phyloP scores from a whole-genome alignment of 2,113 vertebrate genomes.

The Monopterus albus region DNA sequence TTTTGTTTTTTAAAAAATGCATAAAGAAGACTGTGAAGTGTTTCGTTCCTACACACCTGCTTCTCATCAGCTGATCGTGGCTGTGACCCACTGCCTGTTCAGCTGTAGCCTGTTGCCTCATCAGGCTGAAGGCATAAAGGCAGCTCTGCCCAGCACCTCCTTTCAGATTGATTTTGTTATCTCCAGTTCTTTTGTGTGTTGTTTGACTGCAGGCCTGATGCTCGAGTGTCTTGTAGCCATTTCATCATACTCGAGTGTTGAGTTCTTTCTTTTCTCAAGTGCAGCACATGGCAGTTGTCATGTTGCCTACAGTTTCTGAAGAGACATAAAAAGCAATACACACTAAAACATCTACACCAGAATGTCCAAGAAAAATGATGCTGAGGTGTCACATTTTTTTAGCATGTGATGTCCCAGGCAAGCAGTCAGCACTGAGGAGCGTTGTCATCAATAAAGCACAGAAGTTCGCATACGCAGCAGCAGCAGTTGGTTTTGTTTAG shows the following conservation, averaged over 20 bases:
- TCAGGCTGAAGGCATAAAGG: neutral
- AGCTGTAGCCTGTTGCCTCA: slow-evolving; percentile 13
- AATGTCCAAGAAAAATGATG: neutral
- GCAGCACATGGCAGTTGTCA: too few relatives aligned
- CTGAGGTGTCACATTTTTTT: neutral
- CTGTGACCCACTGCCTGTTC: slow-evolving; percentile 10
- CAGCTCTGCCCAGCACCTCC: neutral
- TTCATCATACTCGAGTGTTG: too few relatives aligned
- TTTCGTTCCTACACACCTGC: slow-evolving; percentile 34
- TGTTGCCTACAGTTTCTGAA: neutral
- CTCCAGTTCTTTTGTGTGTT: neutral
- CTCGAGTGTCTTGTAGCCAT: neutral
- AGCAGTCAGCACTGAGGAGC: too few relatives aligned
- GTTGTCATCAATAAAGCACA: neutral
- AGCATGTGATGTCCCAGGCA: neutral
- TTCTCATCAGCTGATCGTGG: slow-evolving; percentile 5
- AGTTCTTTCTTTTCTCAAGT: too few relatives aligned
- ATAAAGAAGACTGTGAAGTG: too few relatives aligned
- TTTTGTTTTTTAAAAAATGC: too few relatives aligned
- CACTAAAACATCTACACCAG: neutral
- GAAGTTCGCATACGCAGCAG: too few relatives aligned
- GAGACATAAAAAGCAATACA: too few relatives aligned
- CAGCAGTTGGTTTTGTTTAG: neutral
- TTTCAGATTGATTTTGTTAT: neutral
- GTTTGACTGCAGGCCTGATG: neutral